phyloP scores from a whole-genome alignment of 2,797 vertebrate genomes.

The Allobates femoralis region DNA sequence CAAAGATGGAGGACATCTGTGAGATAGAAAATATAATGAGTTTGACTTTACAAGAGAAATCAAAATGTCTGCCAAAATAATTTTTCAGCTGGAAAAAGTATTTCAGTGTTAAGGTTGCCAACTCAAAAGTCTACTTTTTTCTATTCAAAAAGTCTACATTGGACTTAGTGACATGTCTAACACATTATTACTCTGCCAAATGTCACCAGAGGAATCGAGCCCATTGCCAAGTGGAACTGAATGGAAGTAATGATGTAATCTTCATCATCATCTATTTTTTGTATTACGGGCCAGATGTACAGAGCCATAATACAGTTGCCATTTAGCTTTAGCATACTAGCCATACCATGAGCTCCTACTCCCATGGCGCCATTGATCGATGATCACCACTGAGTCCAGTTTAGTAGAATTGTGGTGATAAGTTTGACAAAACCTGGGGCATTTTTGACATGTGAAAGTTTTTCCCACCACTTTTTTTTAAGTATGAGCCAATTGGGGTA shows the following conservation, averaged over 20 bases:
- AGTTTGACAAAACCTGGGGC: no score
- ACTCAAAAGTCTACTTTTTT: not conserved
- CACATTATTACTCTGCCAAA: constrained; percentile 16
- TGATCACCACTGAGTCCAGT: no score
- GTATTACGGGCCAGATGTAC: not conserved
- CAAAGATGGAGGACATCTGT: constrained; percentile 28
- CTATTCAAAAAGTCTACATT: constrained; percentile 10
- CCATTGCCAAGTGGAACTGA: not conserved
- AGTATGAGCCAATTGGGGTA: no score
- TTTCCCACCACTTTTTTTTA: no score
- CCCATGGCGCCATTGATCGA: no score
- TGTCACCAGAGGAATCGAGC: not conserved
- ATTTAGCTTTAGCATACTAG: not conserved
- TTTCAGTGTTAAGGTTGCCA: not conserved
- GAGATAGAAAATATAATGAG: constrained; percentile 22
- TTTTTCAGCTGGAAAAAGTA: constrained; percentile 33
- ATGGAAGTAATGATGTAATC: not conserved
- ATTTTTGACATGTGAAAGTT: no score
- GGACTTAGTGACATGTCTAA: not conserved
- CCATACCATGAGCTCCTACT: no score
- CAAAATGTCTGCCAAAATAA: constrained; percentile 21
- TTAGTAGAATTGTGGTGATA: no score
- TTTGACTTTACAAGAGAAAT: constrained; percentile 35
- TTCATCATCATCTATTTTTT: not conserved
- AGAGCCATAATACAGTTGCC: not conserved